These are phyloP conservation scores for Turnix velox DNA, from an alignment of 2,113 vertebrate genomes.

Conservation along the genomic window DNA sequence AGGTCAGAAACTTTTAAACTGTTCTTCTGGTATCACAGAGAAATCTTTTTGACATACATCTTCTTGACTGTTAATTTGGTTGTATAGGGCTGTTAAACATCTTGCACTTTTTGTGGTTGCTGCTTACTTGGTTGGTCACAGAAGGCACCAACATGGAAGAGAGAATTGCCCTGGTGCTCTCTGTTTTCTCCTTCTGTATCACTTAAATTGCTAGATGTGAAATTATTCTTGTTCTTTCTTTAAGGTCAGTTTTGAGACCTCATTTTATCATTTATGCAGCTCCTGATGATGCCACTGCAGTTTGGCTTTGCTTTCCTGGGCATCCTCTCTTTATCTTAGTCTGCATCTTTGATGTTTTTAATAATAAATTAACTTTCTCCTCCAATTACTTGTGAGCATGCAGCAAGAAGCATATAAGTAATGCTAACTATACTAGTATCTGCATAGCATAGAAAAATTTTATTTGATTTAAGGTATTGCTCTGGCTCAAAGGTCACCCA, in stretches of 20 bases:
- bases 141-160: background rate
- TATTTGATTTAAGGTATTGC: background rate
- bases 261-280: background rate
- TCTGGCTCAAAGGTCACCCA: constrained; percentile 30
- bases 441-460: background rate
- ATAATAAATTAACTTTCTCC: background rate
- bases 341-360: background rate
- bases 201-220: background rate
- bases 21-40: background rate
- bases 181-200: background rate
- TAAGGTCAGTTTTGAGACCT: background rate
- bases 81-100: background rate
- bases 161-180: background rate
- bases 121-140: background rate
- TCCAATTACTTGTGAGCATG: background rate
- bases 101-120: background rate
- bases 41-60: background rate
- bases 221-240: background rate
- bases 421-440: background rate
- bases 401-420: background rate
- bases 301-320: background rate
- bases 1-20: background rate
- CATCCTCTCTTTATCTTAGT: background rate
- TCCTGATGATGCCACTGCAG: background rate
- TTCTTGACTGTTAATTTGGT: background rate